These are phyloP conservation scores for Athene noctua DNA, from an alignment of 2,113 vertebrate species.

Conservation along the genomic window DNA sequence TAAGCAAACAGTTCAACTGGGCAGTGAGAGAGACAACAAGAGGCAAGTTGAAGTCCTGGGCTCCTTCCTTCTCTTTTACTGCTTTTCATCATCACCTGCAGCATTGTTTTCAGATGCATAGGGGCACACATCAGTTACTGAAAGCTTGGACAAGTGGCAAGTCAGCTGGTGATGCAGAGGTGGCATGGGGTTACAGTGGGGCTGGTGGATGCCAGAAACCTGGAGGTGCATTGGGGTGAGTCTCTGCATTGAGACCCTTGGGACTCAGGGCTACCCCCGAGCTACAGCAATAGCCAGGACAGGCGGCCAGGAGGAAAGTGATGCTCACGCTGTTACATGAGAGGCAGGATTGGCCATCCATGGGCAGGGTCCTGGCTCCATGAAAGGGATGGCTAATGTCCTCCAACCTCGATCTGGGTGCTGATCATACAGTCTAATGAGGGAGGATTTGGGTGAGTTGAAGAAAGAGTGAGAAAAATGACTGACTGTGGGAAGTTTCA, in stretches of 20 bases:
- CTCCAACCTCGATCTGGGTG: accelerated
- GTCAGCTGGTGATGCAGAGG: accelerated
- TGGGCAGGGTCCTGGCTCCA: background rate
- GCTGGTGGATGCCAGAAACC: background rate
- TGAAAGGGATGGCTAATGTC: background rate
- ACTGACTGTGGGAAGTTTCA: background rate
- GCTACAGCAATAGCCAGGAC: accelerated
- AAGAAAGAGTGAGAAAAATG: background rate
- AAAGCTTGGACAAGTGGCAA: accelerated
- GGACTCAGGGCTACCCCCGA: too few species aligned
- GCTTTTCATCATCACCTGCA: background rate
- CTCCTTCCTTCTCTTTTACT: accelerated
- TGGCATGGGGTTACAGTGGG: accelerated
- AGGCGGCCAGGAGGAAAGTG: background rate
- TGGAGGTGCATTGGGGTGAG: background rate
- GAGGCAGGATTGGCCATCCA: background rate
- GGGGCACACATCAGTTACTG: accelerated
- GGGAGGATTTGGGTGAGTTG: background rate
- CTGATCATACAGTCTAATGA: background rate
- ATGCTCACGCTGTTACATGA: accelerated
- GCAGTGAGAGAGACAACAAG: accelerated
- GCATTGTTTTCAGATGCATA: background rate
- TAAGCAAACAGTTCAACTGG: background rate
- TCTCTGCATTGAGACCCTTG: background rate
- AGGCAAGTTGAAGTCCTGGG: background rate